phyloP scores from a whole-genome alignment of 2,113 vertebrate species.

The Pollachius pollachius region DNA sequence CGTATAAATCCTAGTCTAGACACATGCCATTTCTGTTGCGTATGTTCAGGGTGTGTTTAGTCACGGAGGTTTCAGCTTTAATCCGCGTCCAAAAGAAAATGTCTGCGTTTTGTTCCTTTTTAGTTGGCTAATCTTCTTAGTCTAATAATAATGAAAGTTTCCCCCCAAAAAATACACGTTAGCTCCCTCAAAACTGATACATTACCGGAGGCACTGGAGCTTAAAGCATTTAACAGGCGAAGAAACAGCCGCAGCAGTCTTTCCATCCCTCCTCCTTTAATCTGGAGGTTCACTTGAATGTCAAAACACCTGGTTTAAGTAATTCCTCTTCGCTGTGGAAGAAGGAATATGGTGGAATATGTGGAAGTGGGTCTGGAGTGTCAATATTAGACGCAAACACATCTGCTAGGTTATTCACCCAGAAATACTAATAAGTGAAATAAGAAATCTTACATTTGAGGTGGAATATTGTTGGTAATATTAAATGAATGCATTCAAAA shows the following conservation, averaged over 20 bases:
- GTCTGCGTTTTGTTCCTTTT: not conserved
- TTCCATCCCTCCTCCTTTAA: not conserved
- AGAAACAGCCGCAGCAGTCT: not conserved
- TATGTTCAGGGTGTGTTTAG: not conserved
- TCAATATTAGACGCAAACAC: constrained; percentile 23
- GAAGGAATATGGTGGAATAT: constrained; percentile 7
- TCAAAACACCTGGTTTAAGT: constrained; percentile 21
- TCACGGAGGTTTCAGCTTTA: not conserved
- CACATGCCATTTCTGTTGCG: not conserved
- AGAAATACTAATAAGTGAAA: constrained; percentile 3
- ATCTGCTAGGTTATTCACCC: constrained; percentile 38
- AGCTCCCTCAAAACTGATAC: not conserved
- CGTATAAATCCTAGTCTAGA: not conserved
- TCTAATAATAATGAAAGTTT: not conserved
- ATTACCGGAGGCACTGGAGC: not conserved
- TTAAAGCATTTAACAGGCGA: constrained; percentile 2
- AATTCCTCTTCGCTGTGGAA: constrained; percentile 25
- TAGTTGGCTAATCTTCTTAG: not conserved
- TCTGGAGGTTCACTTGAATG: constrained; percentile 21
- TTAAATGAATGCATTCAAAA: not conserved
- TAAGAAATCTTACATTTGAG: not conserved
- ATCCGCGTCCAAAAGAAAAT: not conserved
- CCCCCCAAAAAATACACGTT: not conserved
- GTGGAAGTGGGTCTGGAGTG: constrained; percentile 24
- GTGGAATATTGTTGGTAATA: not conserved